Conservation (phyloP, 2,888 invertebrate genomes). For the Schizaphis graminum region DNA sequence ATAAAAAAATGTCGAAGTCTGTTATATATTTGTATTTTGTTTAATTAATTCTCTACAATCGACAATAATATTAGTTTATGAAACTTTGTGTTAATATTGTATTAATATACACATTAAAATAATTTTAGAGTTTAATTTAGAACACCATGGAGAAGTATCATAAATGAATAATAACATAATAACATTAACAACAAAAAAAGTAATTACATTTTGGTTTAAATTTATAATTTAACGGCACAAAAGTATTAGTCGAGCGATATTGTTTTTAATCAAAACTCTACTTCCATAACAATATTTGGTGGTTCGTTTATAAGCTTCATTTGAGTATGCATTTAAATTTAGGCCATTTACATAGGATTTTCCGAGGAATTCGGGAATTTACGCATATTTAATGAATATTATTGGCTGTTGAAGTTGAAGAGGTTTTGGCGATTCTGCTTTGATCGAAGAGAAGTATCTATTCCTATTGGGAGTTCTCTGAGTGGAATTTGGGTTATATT, state of each 20-base stretch:
- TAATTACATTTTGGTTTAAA: neutral
- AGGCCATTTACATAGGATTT: too few species aligned
- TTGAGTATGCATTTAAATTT: too few species aligned
- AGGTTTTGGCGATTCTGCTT: too few species aligned
- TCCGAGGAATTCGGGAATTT: too few species aligned
- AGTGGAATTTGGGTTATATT: neutral
- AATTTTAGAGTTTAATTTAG: neutral
- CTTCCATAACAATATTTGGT: neutral
- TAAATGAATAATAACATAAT: conserved; percentile 5
- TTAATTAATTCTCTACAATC: neutral
- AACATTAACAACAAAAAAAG: conserved; percentile 2
- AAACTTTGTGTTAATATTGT: conserved; percentile 12
- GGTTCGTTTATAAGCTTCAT: too few species aligned
- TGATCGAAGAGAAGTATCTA: too few species aligned
- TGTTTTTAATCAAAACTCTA: neutral
- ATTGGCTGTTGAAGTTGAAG: too few species aligned
- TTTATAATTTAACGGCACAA: neutral
- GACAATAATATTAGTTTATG: neutral
- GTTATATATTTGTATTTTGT: neutral
- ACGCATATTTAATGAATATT: too few species aligned
- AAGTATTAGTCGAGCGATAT: neutral
- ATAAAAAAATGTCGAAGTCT: neutral
- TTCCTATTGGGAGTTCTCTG: too few species aligned
- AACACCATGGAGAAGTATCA: neutral
- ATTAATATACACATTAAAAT: neutral